Base-by-base conservation (phyloP, 2,797 vertebrate genomes). In the Gymnodraco acuticeps region DNA sequence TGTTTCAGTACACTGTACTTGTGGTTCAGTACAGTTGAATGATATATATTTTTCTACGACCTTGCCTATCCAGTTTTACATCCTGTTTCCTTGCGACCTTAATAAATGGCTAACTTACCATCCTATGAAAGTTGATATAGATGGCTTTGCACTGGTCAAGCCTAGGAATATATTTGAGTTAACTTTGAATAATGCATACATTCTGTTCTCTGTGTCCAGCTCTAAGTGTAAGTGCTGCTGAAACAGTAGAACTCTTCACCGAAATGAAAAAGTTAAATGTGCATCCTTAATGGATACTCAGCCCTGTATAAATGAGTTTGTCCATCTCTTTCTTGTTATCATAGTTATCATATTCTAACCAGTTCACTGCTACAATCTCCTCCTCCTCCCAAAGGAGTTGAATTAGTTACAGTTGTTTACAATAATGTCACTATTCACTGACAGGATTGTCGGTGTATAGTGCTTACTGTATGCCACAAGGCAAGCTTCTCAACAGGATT, bases 391-490 rank as follows among this genome's bases (percentile, higher is more conserved):
- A 75, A 55, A 54, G 53, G 63, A 46, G 63, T 86, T 72, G 60
- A 79, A 79, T 71, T 77, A 43, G 74, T 77, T 75, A 61, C 64
- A 78, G 42, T 59, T 78, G 66, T 70, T 72, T 79, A 76, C 62
- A 78, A 53, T 73, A 77, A 80, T 67, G 77, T 72, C 47, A 45
- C 63, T 20, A 27, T 72, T 78, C 48, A 64, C 42, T 55, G 62
- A 78, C 63, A 73, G 66, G 64, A 78, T 66, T 85, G 61, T 73
- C 47, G 38, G 47, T 51, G 74, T 55, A 59, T 11, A 11, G 45
- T 78, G 43, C 66, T 70, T 50, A n/a, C n/a, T n/a, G n/a, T n/a
- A 61, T 38, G 62, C 54, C 66, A 85, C 45, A 63, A 73, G 69
- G 52, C 62, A 73, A 79, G 69, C 38, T 54, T 33, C 42, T 80